These are phyloP conservation scores for Bradypodion ventrale DNA, from an alignment of 2,797 vertebrate genomes.

Conservation along the genomic window DNA sequence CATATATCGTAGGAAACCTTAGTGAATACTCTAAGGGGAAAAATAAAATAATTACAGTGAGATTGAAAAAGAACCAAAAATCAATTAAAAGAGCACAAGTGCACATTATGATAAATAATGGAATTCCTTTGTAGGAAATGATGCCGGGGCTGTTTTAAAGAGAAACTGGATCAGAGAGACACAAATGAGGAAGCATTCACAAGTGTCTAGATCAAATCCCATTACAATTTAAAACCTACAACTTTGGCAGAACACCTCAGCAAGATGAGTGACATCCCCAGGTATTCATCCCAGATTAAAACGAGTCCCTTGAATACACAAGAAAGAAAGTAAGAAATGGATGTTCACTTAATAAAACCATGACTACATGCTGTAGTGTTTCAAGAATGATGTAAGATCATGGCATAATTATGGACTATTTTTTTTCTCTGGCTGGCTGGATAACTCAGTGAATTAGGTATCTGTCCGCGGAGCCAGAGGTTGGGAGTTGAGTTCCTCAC, in stretches of 20 bases:
- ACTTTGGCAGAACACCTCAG: constrained; percentile 44
- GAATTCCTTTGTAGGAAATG: constrained; percentile 40
- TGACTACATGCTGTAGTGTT: constrained; percentile 54
- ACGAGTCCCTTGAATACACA: constrained; percentile 47
- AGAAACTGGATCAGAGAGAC: constrained; percentile 17
- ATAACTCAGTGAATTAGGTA: too few relatives aligned
- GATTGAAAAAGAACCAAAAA: constrained; percentile 58
- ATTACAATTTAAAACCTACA: constrained; percentile 51
- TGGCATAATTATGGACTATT: not conserved
- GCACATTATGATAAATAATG: constrained; percentile 48
- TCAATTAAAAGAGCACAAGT: constrained; percentile 61
- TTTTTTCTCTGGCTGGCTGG: not conserved
- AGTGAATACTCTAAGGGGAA: constrained; percentile 69
- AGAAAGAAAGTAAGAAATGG: constrained; percentile 38
- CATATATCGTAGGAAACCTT: constrained; percentile 72
- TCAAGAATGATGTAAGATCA: constrained; percentile 48
- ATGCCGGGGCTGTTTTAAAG: constrained; percentile 43
- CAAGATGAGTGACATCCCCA: constrained; percentile 42
- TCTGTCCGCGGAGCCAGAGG: too few relatives aligned
- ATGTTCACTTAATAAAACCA: constrained; percentile 56
- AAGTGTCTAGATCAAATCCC: constrained; percentile 43
- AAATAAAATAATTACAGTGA: constrained; percentile 67
- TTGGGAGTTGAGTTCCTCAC: too few relatives aligned
- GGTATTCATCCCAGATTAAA: constrained; percentile 52
- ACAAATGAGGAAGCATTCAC: constrained; percentile 26